Conservation (phyloP, 1,140 invertebrate genomes). For the Drosophila cardini region DNA sequence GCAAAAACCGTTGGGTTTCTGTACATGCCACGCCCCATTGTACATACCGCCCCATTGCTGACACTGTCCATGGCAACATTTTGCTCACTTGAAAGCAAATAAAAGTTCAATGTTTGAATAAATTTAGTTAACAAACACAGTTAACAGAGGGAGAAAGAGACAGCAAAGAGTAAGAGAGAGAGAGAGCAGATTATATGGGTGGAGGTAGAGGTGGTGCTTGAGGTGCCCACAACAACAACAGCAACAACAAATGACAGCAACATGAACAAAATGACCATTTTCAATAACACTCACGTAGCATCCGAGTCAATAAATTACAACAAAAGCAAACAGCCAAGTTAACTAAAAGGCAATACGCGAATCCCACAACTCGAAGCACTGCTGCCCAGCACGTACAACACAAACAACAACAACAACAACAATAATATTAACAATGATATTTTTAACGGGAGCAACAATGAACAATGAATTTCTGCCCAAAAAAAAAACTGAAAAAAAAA, state of each 20-base stretch:
- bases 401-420: conserved; percentile 45
- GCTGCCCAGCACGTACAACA: conserved; percentile 61
- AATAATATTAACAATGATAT: conserved; percentile 41
- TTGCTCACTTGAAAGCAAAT: conserved; percentile 64
- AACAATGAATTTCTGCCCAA: conserved; percentile 27
- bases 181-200: conserved; percentile 36
- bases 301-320: conserved; percentile 81
- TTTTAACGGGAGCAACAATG: conserved; percentile 61
- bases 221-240: conserved; percentile 46
- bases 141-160: conserved; percentile 8
- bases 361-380: conserved; percentile 48
- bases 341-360: conserved; percentile 25
- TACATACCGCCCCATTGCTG: conserved; percentile 10
- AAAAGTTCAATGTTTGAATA: conserved; percentile 83
- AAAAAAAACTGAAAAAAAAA: conserved; percentile 11
- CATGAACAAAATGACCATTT: conserved; percentile 75
- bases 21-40: conserved; percentile 37
- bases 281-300: conserved; percentile 82
- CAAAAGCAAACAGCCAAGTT: conserved; percentile 29
- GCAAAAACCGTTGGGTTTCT: conserved; percentile 60
- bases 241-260: conserved; percentile 34
- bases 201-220: conserved; percentile 33
- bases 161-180: background rate
- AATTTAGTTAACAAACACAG: conserved; percentile 60
- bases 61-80: conserved; percentile 14